Evolutionary conservation across 2,888 invertebrate genomes (phyloP).

Genomic region (Luperina testacea): DNA sequence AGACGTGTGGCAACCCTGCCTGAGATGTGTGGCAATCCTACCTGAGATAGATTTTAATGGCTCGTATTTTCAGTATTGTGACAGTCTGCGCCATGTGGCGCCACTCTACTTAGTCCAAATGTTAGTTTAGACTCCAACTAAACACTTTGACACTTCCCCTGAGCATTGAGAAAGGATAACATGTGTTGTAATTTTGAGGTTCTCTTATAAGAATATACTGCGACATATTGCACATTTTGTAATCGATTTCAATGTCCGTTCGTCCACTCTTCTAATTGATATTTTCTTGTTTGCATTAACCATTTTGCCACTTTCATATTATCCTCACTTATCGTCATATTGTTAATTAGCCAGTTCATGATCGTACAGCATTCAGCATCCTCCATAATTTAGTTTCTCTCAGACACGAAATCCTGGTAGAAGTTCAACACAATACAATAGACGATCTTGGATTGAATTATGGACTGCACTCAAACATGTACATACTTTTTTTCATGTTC

Average conservation of each 20-base stretch:
- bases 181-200: background rate
- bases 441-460: too few relatives aligned
- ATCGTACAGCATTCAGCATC: too few relatives aligned
- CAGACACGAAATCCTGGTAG: too few relatives aligned
- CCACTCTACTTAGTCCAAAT: background rate
- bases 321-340: too few relatives aligned
- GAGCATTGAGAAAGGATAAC: background rate
- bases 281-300: background rate
- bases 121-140: background rate
- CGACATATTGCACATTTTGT: background rate
- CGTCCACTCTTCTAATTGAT: background rate
- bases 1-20: conserved; percentile 12
- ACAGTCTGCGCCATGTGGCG: conserved; percentile 5
- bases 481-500: too few relatives aligned
- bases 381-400: too few relatives aligned
- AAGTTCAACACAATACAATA: too few relatives aligned
- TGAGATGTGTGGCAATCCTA: conserved; percentile 4
- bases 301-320: background rate
- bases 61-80: conserved; percentile 4
- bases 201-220: background rate
- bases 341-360: background rate
- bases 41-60: conserved; percentile 13
- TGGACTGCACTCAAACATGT: background rate
- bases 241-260: background rate
- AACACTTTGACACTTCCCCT: conserved; percentile 1